Conservation (phyloP, 2,888 invertebrate species). For the Corbicula japonica region DNA sequence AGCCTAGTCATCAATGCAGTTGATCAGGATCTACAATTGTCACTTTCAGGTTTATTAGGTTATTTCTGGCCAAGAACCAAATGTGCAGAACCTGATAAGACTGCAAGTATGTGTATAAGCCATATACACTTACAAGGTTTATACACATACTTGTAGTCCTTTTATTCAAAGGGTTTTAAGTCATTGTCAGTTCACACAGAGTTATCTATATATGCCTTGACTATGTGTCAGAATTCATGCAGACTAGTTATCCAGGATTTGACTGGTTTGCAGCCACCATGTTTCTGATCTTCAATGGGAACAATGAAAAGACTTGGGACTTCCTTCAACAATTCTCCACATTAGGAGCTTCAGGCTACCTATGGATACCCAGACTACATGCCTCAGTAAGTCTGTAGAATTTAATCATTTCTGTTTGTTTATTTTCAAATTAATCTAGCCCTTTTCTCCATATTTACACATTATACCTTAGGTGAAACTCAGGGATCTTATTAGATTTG, state of each 20-base stretch:
- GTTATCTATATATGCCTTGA: constrained; percentile 37
- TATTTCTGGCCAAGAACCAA: no score
- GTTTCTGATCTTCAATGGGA: constrained; percentile 84
- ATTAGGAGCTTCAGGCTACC: constrained; percentile 83
- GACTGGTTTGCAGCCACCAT: constrained; percentile 86
- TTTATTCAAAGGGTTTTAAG: neutral
- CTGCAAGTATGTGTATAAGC: no score
- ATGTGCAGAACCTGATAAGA: no score
- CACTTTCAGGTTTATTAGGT: no score
- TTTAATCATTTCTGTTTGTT: no score
- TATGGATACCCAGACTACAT: constrained; percentile 85
- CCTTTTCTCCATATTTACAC: no score
- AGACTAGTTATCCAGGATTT: constrained; percentile 82
- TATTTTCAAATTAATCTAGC: no score
- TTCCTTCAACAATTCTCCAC: constrained; percentile 84
- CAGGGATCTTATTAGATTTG: no score
- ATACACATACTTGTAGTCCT: neutral
- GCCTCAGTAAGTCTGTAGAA: constrained; percentile 83
- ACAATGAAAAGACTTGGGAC: constrained; percentile 82
- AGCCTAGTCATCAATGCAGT: no score
- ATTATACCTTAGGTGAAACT: no score
- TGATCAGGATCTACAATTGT: no score
- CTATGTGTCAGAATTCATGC: constrained; percentile 69
- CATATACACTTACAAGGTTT: no score
- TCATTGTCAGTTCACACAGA: neutral